Evolutionary conservation across 2,888 invertebrate genomes (phyloP).

Genomic region (Phyllotreta cruciferae): DNA sequence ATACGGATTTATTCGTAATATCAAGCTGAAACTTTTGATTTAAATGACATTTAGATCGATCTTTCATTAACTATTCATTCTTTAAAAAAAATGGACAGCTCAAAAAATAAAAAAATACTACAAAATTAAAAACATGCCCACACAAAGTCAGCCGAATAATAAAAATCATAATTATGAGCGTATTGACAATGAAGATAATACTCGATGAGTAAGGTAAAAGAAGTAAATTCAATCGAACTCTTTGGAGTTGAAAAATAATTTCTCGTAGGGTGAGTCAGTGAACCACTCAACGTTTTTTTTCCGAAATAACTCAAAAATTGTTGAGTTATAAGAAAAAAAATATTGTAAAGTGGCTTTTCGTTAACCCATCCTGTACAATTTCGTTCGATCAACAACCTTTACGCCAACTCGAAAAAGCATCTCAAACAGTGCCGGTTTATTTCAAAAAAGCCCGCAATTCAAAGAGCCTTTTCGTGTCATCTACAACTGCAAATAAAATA

Average conservation of each 20-base stretch:
- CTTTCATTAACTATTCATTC: not conserved
- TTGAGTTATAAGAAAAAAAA: not conserved
- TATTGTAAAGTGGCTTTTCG: not conserved
- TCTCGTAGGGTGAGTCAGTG: too few relatives aligned
- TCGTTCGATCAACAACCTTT: conserved; percentile 11
- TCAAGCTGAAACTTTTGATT: too few relatives aligned
- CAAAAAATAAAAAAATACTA: conserved; percentile 15
- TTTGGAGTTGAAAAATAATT: not conserved
- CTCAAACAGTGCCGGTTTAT: conserved; percentile 9
- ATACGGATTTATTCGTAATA: not conserved
- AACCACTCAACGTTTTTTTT: too few relatives aligned
- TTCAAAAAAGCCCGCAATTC: conserved; percentile 2
- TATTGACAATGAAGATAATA: conserved; percentile 15
- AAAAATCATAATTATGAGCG: conserved; percentile 27
- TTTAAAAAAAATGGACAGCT: conserved; percentile 8
- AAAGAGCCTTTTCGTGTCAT: too few relatives aligned
- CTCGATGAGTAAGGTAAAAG: not conserved
- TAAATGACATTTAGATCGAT: too few relatives aligned
- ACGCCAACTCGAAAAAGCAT: conserved; percentile 35
- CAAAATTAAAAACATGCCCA: conserved; percentile 25
- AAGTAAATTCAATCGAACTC: too few relatives aligned
- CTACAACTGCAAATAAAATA: too few relatives aligned
- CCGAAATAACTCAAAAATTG: too few relatives aligned
- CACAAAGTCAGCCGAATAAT: conserved; percentile 25
- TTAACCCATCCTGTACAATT: too few relatives aligned